Percentiles rank a stretch among this genome's conserved stretches.
phyloP scores from a whole-genome alignment of 2,113 vertebrate species.

The Podiceps cristatus region DNA sequence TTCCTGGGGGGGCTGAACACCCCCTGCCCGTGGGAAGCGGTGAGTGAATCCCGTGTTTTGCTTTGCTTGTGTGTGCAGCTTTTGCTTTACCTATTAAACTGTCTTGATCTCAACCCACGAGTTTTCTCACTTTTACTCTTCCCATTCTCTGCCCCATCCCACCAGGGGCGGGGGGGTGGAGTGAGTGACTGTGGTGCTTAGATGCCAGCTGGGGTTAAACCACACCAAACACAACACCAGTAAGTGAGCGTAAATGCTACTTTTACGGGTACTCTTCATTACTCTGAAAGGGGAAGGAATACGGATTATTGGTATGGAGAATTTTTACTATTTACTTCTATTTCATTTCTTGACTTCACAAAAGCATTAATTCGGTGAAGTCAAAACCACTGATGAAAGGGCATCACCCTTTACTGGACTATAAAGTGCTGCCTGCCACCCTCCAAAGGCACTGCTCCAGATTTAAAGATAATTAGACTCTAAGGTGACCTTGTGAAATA shows the following conservation, averaged over 20 bases:
- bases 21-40: too few relatives aligned
- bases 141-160: too few relatives aligned
- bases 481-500: neutral
- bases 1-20: too few relatives aligned
- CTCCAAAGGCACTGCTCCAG: neutral
- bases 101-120: too few relatives aligned
- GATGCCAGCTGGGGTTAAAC: too few relatives aligned
- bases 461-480: neutral
- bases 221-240: neutral
- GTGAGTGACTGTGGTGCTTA: too few relatives aligned
- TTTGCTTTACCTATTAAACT: too few relatives aligned
- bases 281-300: neutral
- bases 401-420: neutral
- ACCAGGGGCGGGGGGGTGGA: too few relatives aligned
- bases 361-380: neutral
- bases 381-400: neutral
- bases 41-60: too few relatives aligned
- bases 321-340: neutral
- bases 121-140: too few relatives aligned
- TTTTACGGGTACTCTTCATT: neutral
- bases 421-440: neutral
- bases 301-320: neutral
- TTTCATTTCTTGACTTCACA: neutral
- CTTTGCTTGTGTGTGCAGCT: too few relatives aligned
- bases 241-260: neutral